Evolutionary conservation across 2,888 invertebrate species (phyloP).

Genomic region (Xanthorhoe spadicearia): DNA sequence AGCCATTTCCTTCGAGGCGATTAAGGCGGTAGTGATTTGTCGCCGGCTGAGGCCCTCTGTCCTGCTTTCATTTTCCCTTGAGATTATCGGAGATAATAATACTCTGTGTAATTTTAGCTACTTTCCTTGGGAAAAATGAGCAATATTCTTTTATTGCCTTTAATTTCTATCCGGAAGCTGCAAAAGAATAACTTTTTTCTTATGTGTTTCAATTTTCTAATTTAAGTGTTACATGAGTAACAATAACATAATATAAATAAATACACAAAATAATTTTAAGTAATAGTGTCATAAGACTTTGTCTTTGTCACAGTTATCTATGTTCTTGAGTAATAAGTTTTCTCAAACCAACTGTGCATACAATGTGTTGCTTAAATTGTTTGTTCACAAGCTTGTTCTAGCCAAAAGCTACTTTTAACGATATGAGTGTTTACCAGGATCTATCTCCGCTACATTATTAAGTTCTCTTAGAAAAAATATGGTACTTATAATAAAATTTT

Average conservation of each 20-base stretch:
- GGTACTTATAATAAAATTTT: not conserved
- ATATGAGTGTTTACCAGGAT: slow-evolving; percentile 34
- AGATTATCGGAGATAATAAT: slow-evolving; percentile 41
- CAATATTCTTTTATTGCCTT: slow-evolving; percentile 13
- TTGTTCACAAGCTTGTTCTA: slow-evolving; percentile 32
- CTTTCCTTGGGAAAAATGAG: slow-evolving; percentile 12
- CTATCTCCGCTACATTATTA: slow-evolving; percentile 12
- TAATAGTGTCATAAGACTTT: not conserved
- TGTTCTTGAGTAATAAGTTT: not conserved
- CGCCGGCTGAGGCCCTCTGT: slow-evolving; percentile 49
- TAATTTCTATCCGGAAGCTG: slow-evolving; percentile 1
- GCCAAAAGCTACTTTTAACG: slow-evolving; percentile 35
- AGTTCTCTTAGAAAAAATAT: slow-evolving; percentile 3
- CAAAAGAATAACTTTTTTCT: not conserved
- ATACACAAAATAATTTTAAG: not conserved
- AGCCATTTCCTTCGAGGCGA: slow-evolving; percentile 79
- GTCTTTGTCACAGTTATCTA: not conserved
- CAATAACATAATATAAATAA: not conserved
- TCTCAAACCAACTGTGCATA: not conserved
- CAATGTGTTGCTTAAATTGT: slow-evolving; percentile 33
- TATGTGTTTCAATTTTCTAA: slow-evolving; percentile 2
- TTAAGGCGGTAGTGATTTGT: slow-evolving; percentile 74
- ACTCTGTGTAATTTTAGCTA: slow-evolving; percentile 28
- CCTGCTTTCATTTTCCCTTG: slow-evolving; percentile 43
- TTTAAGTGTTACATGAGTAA: too few species aligned